Evolutionary conservation across 1,140 invertebrate species (phyloP), one percentile per base, ranked within the genome.

Genomic region (Ostrea edulis): DNA sequence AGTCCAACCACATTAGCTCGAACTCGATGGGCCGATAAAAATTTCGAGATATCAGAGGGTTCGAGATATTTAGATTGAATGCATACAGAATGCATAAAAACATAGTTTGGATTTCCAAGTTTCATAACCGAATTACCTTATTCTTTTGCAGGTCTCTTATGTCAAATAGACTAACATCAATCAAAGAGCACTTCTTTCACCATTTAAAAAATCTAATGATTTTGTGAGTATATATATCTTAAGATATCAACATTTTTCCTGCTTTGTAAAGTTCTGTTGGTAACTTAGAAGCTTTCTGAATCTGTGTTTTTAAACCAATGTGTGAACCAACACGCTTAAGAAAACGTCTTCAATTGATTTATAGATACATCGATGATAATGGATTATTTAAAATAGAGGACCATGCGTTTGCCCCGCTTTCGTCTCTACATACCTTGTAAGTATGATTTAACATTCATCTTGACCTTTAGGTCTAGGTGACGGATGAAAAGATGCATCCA

Each of bases 371-470:
- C 12, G 68, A 71, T 25, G 68, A 71, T 4, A 71, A 71, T 71
- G 68, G 14, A 7, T 52, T 82, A 52, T 54, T 53, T 82, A 54
- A 20, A 52, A 54, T 82, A 82, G 44, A 54, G 8, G 82, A 82
- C 44, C 35, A 52, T 4, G 17, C 82, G 7, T 25, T 82, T 14
- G 8, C 35, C 52, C 22, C 82, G 7, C 44, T 82, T 11, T 11
- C 82, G 14, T 29, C n/a, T 52, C 52, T 82, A 82, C 82, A 52
- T n/a, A 82, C 82, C 4, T 35, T 71, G 68, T 71, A 71, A 35
- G 68, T 71, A 71, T 52, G 35, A 20, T 51, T 82, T 51, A 2
- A 4, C 9, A 20, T 11, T 35, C 11, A 22, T 9, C 0, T 22
- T 71, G n/a, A 14, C n/a, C 35, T 44, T 44, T 44, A 44, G 5